Evolutionary conservation across 1,140 invertebrate genomes (phyloP).

Genomic region (Arion vulgaris): DNA sequence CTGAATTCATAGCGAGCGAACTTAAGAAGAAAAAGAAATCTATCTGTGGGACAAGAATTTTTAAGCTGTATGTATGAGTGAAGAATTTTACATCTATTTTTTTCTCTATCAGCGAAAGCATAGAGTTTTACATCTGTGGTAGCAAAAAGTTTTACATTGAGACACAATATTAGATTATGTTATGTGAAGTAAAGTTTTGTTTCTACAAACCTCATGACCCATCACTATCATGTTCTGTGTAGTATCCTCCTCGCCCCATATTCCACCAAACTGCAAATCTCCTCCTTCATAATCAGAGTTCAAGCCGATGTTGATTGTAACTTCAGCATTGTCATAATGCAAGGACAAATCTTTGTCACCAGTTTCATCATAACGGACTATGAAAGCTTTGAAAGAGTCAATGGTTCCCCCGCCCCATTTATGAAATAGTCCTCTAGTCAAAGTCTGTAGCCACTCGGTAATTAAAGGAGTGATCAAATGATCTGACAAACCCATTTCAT

Average conservation of each 20-base stretch:
- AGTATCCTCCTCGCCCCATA: slow-evolving; percentile 46
- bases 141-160: no score
- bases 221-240: slow-evolving; percentile 30
- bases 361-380: slow-evolving; percentile 70
- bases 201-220: slow-evolving; percentile 36
- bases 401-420: slow-evolving; percentile 65
- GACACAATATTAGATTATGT: no score
- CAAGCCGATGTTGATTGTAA: slow-evolving; percentile 72
- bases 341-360: slow-evolving; percentile 69
- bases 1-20: no score
- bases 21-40: no score
- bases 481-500: slow-evolving; percentile 72
- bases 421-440: slow-evolving; percentile 68
- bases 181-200: background rate
- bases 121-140: no score
- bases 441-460: slow-evolving; percentile 65
- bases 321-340: slow-evolving; percentile 74
- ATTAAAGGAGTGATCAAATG: slow-evolving; percentile 67
- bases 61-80: no score
- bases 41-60: no score
- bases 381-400: slow-evolving; percentile 74
- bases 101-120: no score
- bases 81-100: no score
- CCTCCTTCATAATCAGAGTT: slow-evolving; percentile 67
- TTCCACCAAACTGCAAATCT: slow-evolving; percentile 70